Evolutionary conservation across 2,888 invertebrate species (phyloP), one percentile per base, ranked within the genome.

Genomic region (Tipula confusa): DNA sequence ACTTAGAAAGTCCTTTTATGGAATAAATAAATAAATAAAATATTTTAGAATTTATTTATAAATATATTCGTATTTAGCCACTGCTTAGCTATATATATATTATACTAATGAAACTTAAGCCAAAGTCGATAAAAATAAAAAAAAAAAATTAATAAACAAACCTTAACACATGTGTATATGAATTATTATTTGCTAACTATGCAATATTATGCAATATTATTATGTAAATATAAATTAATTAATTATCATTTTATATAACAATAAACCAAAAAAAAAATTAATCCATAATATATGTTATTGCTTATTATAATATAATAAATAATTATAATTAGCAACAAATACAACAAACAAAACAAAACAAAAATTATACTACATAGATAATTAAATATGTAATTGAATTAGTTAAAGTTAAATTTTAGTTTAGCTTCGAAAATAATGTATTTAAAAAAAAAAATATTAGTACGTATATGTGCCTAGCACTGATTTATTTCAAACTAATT

Each of bases 1-100:
- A 64, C 64, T 64, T 64, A 24, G 24, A 64, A 64, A 64, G n/a
- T 64, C 64, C 64, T 64, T 64, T 64, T 64, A 64, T 64, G 64
- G 64, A 64, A 64, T 64, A 64, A 64, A 64, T 24, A 64, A 18
- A 64, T 24, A 64, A 64, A 18, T 24, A 64, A 64, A 18, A 64
- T 6, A 64, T 24, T 64, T 64, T 64, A 64, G 64, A 64, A 64
- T 18, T 64, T 64, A 64, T 64, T 64, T 64, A 64, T 64, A 33
- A 2, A 33, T 33, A 33, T 33, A n/a, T n/a, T n/a, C n/a, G n/a
- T n/a, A 43, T n/a, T 64, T 64, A 64, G 64, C 64, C 64, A 64
- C 24, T 64, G 64, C 64, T 64, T 64, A 64, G 64, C 24, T 24
- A 24, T 64, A 9, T 24, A 64, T 64, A 24, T 7, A 64, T 24